Evolutionary conservation across 2,797 vertebrate species (phyloP).

Genomic region (Phaenicophaeus curvirostris): DNA sequence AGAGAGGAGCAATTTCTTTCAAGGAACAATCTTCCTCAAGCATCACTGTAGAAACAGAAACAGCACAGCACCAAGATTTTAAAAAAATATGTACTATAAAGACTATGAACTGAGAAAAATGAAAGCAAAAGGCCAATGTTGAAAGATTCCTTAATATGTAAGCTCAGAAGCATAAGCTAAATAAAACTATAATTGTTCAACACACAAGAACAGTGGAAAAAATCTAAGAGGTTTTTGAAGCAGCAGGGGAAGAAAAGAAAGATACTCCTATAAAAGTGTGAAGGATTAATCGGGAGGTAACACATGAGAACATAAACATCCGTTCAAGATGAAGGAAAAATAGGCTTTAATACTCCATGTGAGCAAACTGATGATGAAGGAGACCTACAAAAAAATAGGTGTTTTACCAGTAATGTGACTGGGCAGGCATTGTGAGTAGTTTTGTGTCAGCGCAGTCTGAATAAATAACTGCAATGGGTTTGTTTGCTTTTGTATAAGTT

Average conservation of each 20-base stretch:
- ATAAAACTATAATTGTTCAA: neutral
- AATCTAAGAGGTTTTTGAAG: neutral
- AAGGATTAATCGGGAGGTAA: neutral
- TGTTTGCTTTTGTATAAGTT: neutral
- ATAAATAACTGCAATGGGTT: neutral
- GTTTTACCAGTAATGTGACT: neutral
- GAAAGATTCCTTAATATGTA: neutral
- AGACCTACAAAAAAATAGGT: neutral
- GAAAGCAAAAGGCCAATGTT: neutral
- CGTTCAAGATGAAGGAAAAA: neutral
- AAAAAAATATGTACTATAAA: neutral
- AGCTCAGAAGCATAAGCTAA: neutral
- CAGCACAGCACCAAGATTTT: neutral
- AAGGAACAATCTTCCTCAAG: neutral
- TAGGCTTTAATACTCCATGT: neutral
- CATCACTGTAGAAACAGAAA: neutral
- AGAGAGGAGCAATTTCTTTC: neutral
- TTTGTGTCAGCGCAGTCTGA: neutral
- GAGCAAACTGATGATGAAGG: neutral
- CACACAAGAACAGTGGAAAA: neutral
- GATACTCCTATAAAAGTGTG: neutral
- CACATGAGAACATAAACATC: neutral
- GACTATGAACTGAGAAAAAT: neutral
- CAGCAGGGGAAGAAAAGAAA: neutral
- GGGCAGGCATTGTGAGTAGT: fast-evolving